Percentiles rank a stretch among this genome's conserved stretches.
Conservation (phyloP, 2,113 vertebrate genomes). For the Poicephalus meyeri region DNA sequence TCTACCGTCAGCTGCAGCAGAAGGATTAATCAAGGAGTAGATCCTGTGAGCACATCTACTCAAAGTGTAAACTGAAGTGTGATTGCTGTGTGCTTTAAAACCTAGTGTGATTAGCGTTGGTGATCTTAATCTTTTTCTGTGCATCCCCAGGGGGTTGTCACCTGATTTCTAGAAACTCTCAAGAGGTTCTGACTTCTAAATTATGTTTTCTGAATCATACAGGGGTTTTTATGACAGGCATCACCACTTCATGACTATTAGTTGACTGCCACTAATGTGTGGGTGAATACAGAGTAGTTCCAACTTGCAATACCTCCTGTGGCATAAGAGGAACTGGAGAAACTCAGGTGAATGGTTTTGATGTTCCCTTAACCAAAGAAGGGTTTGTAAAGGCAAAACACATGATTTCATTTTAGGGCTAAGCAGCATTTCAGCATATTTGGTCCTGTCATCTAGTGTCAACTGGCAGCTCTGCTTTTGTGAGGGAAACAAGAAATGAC, state of each 20-base stretch:
- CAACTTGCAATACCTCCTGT: neutral
- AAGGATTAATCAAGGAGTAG: neutral
- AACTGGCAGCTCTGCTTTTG: neutral
- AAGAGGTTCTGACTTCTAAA: neutral
- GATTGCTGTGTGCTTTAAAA: neutral
- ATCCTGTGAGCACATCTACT: neutral
- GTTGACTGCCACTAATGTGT: neutral
- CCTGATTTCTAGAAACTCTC: neutral
- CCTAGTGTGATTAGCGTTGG: neutral
- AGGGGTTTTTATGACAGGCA: neutral
- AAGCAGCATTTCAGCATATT: neutral
- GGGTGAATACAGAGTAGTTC: neutral
- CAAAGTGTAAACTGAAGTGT: fast-evolving
- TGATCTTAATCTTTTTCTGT: neutral
- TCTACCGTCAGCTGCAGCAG: neutral
- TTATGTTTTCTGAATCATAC: neutral
- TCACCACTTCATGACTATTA: neutral
- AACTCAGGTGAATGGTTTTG: neutral
- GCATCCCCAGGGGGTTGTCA: neutral
- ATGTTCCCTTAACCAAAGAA: neutral
- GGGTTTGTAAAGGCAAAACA: neutral
- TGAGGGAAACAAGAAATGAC: neutral
- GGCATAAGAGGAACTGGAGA: neutral
- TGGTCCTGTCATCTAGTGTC: neutral
- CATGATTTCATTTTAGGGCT: neutral